Evolutionary conservation across 2,797 vertebrate genomes (phyloP).

Genomic region (Malurus splendens): DNA sequence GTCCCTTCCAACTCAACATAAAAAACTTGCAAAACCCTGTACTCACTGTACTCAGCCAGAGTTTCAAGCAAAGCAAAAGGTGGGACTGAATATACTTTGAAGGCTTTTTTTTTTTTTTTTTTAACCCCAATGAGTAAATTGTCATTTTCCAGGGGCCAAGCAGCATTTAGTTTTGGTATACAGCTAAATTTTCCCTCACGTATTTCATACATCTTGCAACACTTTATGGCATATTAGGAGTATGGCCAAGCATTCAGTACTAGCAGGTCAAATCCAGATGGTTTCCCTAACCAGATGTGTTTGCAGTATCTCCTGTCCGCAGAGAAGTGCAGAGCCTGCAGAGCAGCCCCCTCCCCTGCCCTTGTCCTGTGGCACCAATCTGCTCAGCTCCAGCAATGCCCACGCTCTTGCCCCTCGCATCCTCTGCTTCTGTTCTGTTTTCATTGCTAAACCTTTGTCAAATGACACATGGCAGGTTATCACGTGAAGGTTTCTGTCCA

Average conservation of each 20-base stretch:
- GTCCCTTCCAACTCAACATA: neutral
- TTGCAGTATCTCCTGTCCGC: neutral
- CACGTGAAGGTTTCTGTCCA: neutral
- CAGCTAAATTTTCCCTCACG: neutral
- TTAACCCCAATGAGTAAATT: neutral
- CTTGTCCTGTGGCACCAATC: neutral
- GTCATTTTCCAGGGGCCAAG: neutral
- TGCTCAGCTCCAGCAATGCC: neutral
- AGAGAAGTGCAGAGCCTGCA: neutral
- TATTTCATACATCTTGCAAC: neutral
- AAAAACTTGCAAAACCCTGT: neutral
- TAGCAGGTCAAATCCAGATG: neutral
- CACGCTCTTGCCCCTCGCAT: fast-evolving
- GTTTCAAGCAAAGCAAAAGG: neutral
- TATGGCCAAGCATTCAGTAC: neutral
- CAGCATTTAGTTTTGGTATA: neutral
- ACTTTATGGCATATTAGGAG: neutral
- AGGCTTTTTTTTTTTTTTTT: no score
- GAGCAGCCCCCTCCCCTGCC: neutral
- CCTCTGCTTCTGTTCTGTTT: neutral
- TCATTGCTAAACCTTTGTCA: neutral
- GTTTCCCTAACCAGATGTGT: neutral
- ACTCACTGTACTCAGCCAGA: neutral
- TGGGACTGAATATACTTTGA: neutral
- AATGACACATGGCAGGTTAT: neutral